phyloP scores from a whole-genome alignment of 2,797 vertebrate genomes.

The Chelmon rostratus region DNA sequence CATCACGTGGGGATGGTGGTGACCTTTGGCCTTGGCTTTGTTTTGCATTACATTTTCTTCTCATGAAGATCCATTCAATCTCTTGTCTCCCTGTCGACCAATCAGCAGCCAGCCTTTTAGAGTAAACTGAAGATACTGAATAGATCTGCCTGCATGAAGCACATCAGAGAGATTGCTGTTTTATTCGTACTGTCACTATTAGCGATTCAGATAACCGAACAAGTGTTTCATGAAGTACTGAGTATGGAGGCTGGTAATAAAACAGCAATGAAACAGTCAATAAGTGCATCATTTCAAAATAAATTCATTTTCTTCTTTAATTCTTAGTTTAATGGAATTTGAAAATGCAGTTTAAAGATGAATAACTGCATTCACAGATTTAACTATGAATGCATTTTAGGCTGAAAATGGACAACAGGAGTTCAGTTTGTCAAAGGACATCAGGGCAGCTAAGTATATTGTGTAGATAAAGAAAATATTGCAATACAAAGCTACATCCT shows the following conservation, averaged over 20 bases:
- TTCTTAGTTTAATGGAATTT: too few species aligned
- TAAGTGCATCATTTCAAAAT: too few species aligned
- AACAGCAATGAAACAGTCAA: too few species aligned
- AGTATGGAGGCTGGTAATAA: too few species aligned
- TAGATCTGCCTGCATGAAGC: not conserved
- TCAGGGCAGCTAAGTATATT: not conserved
- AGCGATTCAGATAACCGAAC: not conserved
- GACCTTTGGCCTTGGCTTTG: constrained; percentile 39
- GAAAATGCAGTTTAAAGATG: too few species aligned
- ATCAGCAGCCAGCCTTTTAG: not conserved
- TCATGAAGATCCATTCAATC: not conserved
- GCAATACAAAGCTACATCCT: not conserved
- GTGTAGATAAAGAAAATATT: constrained; percentile 4
- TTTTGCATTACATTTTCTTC: not conserved
- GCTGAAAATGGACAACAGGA: too few species aligned
- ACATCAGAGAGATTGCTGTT: not conserved
- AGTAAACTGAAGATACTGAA: not conserved
- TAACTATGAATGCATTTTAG: too few species aligned
- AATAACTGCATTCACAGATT: too few species aligned
- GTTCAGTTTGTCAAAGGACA: constrained; percentile 1
- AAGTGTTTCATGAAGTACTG: not conserved
- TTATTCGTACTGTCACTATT: not conserved
- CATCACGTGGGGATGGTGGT: constrained; percentile 12
- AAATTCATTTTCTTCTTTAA: too few species aligned
- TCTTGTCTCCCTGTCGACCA: not conserved